Conservation (phyloP, 2,113 vertebrate genomes). For the Spea multiplicata region DNA sequence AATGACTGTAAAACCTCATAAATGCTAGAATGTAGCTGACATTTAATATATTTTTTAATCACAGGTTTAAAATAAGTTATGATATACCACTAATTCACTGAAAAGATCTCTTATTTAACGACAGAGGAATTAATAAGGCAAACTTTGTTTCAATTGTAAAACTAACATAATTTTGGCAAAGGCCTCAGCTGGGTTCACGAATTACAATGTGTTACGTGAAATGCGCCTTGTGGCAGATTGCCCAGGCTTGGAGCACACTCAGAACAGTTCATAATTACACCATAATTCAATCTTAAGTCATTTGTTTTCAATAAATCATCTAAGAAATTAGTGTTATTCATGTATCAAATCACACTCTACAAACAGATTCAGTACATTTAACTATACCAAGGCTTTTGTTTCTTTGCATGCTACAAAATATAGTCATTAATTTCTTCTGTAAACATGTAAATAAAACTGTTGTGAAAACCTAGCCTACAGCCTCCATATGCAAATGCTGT, state of each 20-base stretch:
- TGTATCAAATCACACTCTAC: slow-evolving; percentile 8
- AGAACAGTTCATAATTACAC: slow-evolving; percentile 66
- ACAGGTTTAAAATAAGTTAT: too few species aligned
- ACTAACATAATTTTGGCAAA: slow-evolving; percentile 57
- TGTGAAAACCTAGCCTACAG: too few species aligned
- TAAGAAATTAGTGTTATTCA: slow-evolving; percentile 61
- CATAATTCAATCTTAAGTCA: slow-evolving; percentile 68
- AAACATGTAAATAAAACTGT: too few species aligned
- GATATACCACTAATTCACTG: background rate
- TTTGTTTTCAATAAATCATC: slow-evolving; percentile 62
- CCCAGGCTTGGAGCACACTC: slow-evolving; percentile 55
- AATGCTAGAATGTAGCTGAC: too few species aligned
- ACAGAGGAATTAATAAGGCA: slow-evolving; percentile 47
- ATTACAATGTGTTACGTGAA: slow-evolving; percentile 50
- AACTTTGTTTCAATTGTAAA: slow-evolving; percentile 59
- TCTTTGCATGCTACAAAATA: background rate
- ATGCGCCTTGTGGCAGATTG: slow-evolving; percentile 63
- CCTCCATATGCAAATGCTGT: too few species aligned
- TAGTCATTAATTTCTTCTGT: background rate
- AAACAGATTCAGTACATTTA: background rate
- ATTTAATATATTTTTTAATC: too few species aligned
- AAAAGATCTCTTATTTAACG: background rate
- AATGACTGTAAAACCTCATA: too few species aligned
- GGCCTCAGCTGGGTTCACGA: slow-evolving; percentile 44
- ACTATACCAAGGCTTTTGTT: background rate